Conservation (phyloP, 1,140 invertebrate genomes). For the Bombus huntii region DNA sequence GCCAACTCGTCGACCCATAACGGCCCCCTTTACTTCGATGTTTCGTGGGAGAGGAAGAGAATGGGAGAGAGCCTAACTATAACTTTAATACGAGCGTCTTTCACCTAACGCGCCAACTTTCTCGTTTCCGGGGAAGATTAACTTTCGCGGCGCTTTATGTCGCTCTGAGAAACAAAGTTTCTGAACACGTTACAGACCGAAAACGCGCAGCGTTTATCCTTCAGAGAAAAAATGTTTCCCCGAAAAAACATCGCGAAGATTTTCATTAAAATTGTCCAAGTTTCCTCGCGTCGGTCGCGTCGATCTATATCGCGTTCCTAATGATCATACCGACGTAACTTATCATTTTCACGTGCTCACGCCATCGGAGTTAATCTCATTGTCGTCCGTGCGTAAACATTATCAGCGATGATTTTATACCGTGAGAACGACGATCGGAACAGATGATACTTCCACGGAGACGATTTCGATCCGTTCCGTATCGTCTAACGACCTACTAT, state of each 20-base stretch:
- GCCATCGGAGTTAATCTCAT: not conserved
- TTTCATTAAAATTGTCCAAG: not conserved
- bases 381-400: not conserved
- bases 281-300: not conserved
- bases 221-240: not conserved
- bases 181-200: not conserved
- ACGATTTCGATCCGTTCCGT: constrained; percentile 3
- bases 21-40: not conserved
- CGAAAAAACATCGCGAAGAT: not conserved
- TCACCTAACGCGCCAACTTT: constrained; percentile 6
- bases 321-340: not conserved
- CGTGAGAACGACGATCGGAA: not conserved
- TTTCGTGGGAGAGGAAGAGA: not conserved
- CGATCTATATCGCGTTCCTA: not conserved
- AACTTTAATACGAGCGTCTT: constrained; percentile 4
- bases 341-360: not conserved
- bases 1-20: constrained; percentile 24
- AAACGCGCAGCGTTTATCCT: not conserved
- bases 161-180: not conserved
- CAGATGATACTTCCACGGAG: not conserved
- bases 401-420: constrained; percentile 12
- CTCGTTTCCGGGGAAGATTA: not conserved
- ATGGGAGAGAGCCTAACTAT: not conserved
- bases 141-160: not conserved
- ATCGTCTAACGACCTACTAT: not conserved